phyloP scores from a whole-genome alignment of 2,113 vertebrate genomes.

The Zapornia atra region DNA sequence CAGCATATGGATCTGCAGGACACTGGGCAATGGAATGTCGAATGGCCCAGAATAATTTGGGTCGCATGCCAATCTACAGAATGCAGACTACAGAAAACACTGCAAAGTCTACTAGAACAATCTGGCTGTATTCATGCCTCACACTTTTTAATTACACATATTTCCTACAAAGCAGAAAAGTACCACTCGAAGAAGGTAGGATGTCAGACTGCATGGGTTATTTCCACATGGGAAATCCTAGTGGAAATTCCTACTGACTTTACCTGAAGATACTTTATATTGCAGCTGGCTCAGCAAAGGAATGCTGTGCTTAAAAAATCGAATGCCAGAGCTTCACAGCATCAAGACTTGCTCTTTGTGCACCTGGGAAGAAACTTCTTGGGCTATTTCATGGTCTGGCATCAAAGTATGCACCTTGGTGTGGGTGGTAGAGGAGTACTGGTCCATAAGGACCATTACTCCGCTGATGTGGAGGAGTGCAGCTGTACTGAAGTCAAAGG shows the following conservation, averaged over 20 bases:
- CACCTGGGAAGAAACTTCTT: neutral
- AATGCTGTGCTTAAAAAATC: neutral
- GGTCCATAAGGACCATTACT: neutral
- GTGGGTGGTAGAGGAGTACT: neutral
- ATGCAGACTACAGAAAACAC: neutral
- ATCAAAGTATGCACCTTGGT: neutral
- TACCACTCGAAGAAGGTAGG: neutral
- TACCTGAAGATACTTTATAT: neutral
- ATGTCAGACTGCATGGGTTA: neutral
- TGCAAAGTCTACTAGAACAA: neutral
- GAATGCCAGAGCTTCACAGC: neutral
- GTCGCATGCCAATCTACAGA: neutral
- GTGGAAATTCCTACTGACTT: neutral
- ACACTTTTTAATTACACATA: neutral
- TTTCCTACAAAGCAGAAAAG: neutral
- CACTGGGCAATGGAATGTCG: neutral
- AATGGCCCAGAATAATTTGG: neutral
- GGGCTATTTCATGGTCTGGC: neutral
- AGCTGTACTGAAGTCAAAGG: neutral
- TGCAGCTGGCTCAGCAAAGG: neutral
- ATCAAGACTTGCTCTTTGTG: neutral
- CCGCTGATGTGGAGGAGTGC: neutral
- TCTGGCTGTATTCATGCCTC: neutral
- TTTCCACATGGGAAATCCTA: neutral
- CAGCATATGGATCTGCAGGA: neutral